phyloP scores from a whole-genome alignment of 2,113 vertebrate species.

The Uropsilus gracilis region DNA sequence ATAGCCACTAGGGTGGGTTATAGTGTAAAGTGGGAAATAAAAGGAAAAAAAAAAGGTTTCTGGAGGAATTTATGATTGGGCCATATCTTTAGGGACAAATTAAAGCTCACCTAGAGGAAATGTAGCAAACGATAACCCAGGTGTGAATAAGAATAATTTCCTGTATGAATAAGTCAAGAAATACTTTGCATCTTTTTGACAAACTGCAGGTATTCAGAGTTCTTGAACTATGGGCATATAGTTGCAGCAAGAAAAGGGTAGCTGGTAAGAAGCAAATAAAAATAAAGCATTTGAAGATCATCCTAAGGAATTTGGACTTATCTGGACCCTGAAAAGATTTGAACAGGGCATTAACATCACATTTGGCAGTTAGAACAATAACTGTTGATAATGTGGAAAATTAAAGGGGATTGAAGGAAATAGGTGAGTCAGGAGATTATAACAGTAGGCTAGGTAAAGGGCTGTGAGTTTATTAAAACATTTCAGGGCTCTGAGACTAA shows the following conservation, averaged over 20 bases:
- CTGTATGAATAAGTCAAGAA: neutral
- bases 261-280: neutral
- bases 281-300: neutral
- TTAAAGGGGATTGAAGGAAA: neutral
- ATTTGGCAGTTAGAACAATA: constrained; percentile 37
- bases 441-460: neutral
- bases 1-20: neutral
- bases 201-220: neutral
- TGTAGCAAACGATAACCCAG: neutral
- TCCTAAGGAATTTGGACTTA: neutral
- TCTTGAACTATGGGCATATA: neutral
- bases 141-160: too few species aligned
- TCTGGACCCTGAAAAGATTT: neutral
- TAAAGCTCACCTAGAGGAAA: neutral
- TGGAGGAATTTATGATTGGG: neutral
- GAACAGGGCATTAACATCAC: neutral
- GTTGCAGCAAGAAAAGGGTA: constrained; percentile 8
- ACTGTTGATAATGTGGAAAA: neutral
- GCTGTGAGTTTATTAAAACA: neutral
- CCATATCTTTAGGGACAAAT: neutral
- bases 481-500: neutral
- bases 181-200: neutral
- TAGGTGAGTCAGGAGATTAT: neutral
- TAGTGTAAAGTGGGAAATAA: neutral
- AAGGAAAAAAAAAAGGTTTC: neutral